Conservation (phyloP, 2,888 invertebrate genomes). For the Germaria angustata region DNA sequence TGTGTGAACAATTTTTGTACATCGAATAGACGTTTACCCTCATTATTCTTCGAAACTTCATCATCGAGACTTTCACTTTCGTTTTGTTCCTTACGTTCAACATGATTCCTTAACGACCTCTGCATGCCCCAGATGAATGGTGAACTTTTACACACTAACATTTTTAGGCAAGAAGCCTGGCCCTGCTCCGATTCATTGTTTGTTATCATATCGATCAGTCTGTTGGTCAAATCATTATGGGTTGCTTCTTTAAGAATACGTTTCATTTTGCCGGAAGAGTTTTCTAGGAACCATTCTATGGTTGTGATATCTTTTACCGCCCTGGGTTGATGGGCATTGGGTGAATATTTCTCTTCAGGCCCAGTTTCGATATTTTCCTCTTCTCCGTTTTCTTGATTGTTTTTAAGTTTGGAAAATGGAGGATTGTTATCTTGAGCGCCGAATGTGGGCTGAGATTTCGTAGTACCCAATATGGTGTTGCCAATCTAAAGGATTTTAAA, state of each 20-base stretch:
- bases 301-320: conserved; percentile 79
- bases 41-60: conserved; percentile 25
- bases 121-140: conserved; percentile 90
- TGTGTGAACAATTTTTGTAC: conserved; percentile 82
- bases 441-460: conserved; percentile 45
- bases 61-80: background rate
- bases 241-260: conserved; percentile 81
- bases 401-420: background rate
- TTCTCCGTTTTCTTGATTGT: background rate
- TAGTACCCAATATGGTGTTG: conserved; percentile 72
- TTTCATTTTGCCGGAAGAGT: conserved; percentile 82
- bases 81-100: conserved; percentile 16
- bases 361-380: conserved; percentile 60
- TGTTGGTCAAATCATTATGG: conserved; percentile 83
- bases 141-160: conserved; percentile 88
- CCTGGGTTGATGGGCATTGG: conserved; percentile 72
- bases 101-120: conserved; percentile 81
- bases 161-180: conserved; percentile 86
- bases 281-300: conserved; percentile 84
- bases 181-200: conserved; percentile 81
- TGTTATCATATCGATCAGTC: conserved; percentile 83
- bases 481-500: conserved; percentile 72
- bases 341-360: conserved; percentile 72
- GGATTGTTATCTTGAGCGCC: background rate
- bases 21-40: conserved; percentile 64